phyloP scores from a whole-genome alignment of 2,797 vertebrate genomes.

The Paratrypauchen microcephalus region DNA sequence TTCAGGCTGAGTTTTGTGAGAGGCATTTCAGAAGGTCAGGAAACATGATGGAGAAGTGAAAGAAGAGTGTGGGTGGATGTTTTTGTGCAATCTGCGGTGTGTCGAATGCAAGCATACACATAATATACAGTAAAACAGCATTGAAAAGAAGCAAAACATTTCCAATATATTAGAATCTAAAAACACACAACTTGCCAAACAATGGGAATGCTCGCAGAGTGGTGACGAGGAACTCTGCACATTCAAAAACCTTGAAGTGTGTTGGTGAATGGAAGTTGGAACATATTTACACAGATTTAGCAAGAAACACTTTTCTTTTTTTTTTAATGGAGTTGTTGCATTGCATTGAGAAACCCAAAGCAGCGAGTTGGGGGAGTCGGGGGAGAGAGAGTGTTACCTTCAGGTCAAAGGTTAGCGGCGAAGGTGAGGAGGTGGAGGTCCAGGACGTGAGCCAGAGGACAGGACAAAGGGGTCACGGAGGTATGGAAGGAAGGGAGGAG shows the following conservation, averaged over 20 bases:
- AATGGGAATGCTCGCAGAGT: slow-evolving; percentile 83
- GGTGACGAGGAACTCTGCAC: slow-evolving; percentile 77
- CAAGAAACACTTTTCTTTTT: slow-evolving; percentile 60
- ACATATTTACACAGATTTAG: slow-evolving; percentile 51
- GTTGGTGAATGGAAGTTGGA: slow-evolving; percentile 62
- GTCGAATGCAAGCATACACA: slow-evolving; percentile 5
- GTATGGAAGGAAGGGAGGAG: slow-evolving; percentile 17
- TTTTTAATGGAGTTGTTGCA: slow-evolving; percentile 39
- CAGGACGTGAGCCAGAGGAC: slow-evolving; percentile 75
- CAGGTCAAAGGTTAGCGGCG: slow-evolving; percentile 69
- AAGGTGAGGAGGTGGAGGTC: slow-evolving; percentile 63
- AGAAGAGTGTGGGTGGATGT: slow-evolving; percentile 17
- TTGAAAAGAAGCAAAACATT: slow-evolving; percentile 34
- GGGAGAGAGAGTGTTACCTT: slow-evolving; percentile 77
- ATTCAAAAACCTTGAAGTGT: slow-evolving; percentile 76
- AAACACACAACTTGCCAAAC: slow-evolving; percentile 73
- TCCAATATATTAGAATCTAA: slow-evolving; percentile 14
- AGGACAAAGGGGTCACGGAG: slow-evolving; percentile 51
- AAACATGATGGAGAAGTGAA: slow-evolving; percentile 4
- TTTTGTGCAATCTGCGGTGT: slow-evolving; percentile 13
- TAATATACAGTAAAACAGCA: slow-evolving; percentile 29
- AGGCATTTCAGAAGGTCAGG: slow-evolving; percentile 18
- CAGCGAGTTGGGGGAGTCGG: slow-evolving; percentile 57
- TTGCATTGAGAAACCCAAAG: slow-evolving; percentile 56
- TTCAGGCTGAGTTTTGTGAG: slow-evolving; percentile 22